Percentiles rank a stretch among this genome's conserved stretches.
These are phyloP conservation scores for Phalanger gymnotis DNA, from an alignment of 2,797 vertebrate genomes.

Conservation along the genomic window DNA sequence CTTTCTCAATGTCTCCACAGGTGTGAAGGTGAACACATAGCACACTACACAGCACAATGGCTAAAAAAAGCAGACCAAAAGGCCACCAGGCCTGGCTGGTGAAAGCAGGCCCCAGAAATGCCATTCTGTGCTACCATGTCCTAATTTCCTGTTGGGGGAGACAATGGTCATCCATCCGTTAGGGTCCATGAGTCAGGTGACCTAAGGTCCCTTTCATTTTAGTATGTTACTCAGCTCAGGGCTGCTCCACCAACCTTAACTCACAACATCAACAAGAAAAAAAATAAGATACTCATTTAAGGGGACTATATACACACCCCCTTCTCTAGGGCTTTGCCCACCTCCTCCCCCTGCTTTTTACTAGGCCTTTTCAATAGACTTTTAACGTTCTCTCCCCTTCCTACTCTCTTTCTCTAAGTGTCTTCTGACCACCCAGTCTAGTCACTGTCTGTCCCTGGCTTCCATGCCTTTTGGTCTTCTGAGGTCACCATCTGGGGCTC, in stretches of 20 bases:
- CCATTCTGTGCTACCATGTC: background rate
- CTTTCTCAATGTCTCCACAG: background rate
- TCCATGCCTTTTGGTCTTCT: background rate
- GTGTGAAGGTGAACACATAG: background rate
- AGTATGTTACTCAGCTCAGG: background rate
- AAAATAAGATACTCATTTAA: slow-evolving; percentile 59
- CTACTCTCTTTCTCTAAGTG: slow-evolving; percentile 32
- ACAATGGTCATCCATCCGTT: background rate
- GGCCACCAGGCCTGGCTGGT: background rate
- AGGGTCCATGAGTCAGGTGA: background rate
- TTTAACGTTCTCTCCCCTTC: background rate
- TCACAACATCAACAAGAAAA: slow-evolving; percentile 76
- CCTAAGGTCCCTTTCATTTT: background rate
- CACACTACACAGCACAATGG: background rate
- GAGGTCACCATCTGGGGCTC: slow-evolving; percentile 55
- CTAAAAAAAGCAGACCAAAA: background rate
- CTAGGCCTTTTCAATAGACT: background rate
- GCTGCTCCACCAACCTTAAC: slow-evolving; percentile 28
- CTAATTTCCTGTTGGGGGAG: slow-evolving; percentile 5
- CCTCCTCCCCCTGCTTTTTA: background rate
- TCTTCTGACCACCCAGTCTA: slow-evolving; percentile 32
- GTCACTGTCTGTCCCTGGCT: fast-evolving
- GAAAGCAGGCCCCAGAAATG: background rate
- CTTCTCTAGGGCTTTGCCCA: slow-evolving; percentile 29
- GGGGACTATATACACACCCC: slow-evolving; percentile 68